These are phyloP conservation scores for Xenopus laevis DNA, from an alignment of 2,113 vertebrate species.

Conservation along the genomic window DNA sequence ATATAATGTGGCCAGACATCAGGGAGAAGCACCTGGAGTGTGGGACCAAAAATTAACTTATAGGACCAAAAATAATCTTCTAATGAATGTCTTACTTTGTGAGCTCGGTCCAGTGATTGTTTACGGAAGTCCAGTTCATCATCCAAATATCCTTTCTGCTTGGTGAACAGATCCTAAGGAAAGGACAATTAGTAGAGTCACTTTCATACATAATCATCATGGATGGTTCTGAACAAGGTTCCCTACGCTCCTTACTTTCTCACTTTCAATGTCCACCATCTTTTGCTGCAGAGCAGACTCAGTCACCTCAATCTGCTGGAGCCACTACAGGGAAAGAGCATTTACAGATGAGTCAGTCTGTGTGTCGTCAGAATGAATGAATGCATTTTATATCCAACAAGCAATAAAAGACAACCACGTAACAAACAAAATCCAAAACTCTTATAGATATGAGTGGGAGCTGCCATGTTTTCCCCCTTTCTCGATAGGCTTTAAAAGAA, in stretches of 20 bases:
- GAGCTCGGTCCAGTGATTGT: conserved; percentile 87
- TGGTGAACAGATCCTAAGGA: conserved; percentile 69
- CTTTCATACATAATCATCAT: fast-evolving
- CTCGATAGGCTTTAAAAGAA: no score
- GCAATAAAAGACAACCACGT: no score
- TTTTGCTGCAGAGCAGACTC: conserved; percentile 86
- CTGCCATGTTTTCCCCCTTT: no score
- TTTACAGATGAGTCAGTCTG: background rate
- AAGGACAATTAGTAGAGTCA: background rate
- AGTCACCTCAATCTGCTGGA: conserved; percentile 89
- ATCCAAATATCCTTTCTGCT: conserved; percentile 94
- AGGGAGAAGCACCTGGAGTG: no score
- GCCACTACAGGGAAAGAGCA: conserved; percentile 72
- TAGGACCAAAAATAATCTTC: no score
- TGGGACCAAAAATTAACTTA: no score
- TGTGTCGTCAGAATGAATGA: background rate
- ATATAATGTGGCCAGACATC: no score
- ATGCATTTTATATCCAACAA: background rate
- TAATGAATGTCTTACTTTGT: conserved; percentile 70
- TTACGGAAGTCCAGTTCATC: conserved; percentile 96
- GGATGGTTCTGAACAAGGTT: background rate
- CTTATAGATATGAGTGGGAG: no score
- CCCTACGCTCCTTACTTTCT: conserved; percentile 72
- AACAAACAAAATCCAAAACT: no score
- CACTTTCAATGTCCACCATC: conserved; percentile 89